Evolutionary conservation across 2,888 invertebrate species (phyloP).

Genomic region (Malthinus seriepunctatus): DNA sequence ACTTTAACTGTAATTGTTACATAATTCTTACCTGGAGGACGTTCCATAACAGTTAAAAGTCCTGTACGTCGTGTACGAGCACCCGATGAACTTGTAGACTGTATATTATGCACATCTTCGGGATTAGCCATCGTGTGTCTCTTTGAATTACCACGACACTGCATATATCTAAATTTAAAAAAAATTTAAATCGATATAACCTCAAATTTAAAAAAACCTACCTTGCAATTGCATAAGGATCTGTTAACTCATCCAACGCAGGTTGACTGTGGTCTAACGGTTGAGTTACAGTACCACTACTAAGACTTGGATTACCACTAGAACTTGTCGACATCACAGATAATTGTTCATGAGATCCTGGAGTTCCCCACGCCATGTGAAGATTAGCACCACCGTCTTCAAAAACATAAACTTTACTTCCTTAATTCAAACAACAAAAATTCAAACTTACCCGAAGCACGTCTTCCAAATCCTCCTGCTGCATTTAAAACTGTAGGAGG

Average conservation of each 20-base stretch:
- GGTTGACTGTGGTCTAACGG: conserved; percentile 51
- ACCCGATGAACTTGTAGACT: conserved; percentile 43
- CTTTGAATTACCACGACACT: conserved; percentile 73
- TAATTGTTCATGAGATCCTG: conserved; percentile 55
- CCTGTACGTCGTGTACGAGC: conserved; percentile 78
- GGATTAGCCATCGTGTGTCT: conserved; percentile 79
- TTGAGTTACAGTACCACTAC: conserved; percentile 56
- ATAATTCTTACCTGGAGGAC: conserved; percentile 75
- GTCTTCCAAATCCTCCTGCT: conserved; percentile 81
- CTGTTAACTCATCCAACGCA: conserved; percentile 57
- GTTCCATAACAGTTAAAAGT: conserved; percentile 82
- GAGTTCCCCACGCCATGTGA: conserved; percentile 64
- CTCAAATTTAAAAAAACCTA: conserved; percentile 28
- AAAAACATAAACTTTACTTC: background rate
- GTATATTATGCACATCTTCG: conserved; percentile 64
- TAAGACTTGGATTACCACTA: conserved; percentile 57
- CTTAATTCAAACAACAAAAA: background rate
- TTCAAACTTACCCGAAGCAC: conserved; percentile 69
- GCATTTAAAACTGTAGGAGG: conserved; percentile 90
- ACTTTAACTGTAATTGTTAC: conserved; percentile 7
- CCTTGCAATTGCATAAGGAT: conserved; percentile 58
- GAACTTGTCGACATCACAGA: conserved; percentile 56
- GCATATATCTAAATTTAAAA: conserved; percentile 68
- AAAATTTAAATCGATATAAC: background rate
- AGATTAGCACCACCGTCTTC: conserved; percentile 91